A percentile compares a stretch with the other conserved stretches of the same genome.
Conservation (phyloP, 35 echinoderm and acorn worm genomes). For the Chiridota heheva region DNA sequence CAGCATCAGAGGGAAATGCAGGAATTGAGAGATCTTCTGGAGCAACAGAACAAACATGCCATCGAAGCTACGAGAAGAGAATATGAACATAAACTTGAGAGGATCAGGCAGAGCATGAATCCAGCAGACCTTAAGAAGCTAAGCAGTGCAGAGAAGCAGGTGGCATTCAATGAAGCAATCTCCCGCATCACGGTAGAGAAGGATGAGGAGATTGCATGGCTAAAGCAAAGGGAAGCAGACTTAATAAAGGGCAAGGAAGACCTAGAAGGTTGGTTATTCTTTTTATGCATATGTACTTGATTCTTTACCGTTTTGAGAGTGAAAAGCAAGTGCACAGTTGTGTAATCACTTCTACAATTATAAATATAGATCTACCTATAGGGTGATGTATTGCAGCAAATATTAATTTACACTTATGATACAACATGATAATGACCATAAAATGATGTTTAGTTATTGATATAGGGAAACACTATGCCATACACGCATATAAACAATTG, state of each 20-base stretch:
- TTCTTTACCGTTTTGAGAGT: too few species aligned
- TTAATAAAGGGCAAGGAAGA: constrained; percentile 55
- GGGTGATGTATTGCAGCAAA: too few species aligned
- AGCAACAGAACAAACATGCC: constrained; percentile 18
- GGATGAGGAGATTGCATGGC: constrained; percentile 72
- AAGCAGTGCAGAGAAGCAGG: constrained; percentile 74
- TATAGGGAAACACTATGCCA: too few species aligned
- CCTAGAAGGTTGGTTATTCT: constrained; percentile 52
- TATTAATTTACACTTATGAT: too few species aligned
- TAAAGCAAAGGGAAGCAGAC: constrained; percentile 48
- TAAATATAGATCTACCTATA: too few species aligned
- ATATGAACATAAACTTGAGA: constrained; percentile 34
- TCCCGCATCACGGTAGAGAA: constrained; percentile 64
- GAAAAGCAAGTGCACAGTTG: too few species aligned
- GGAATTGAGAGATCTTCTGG: constrained; percentile 10
- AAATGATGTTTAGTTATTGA: too few species aligned
- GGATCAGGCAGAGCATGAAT: constrained; percentile 45
- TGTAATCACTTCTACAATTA: too few species aligned
- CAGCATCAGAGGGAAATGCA: constrained; percentile 4
- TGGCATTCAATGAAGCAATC: constrained; percentile 87
- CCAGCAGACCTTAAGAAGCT: constrained; percentile 26
- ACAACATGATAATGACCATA: too few species aligned
- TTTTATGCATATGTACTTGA: too few species aligned
- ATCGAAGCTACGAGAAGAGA: constrained; percentile 34
- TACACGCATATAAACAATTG: too few species aligned